phyloP scores from a whole-genome alignment of 2,113 vertebrate genomes.

The Hepsetus odoe region DNA sequence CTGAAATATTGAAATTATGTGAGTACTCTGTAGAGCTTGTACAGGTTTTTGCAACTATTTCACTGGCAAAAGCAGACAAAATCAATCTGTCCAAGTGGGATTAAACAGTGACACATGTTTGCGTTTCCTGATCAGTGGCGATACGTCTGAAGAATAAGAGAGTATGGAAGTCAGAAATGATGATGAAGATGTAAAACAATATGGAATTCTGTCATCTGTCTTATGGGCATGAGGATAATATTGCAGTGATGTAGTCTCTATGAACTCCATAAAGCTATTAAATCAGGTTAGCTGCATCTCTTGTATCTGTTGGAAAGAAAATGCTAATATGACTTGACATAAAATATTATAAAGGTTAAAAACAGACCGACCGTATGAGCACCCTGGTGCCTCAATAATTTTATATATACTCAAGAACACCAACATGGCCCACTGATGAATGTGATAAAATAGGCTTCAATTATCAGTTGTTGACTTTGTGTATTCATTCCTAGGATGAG shows the following conservation, averaged over 20 bases:
- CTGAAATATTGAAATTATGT: too few species aligned
- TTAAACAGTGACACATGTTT: too few species aligned
- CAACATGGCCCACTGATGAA: not conserved
- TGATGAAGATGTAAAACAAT: not conserved
- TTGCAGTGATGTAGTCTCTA: not conserved
- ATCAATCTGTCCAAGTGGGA: too few species aligned
- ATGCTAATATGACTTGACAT: not conserved
- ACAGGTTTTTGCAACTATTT: too few species aligned
- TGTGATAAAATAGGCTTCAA: conserved; percentile 8
- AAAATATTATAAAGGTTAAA: not conserved
- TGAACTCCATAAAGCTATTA: too few species aligned
- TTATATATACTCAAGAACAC: not conserved
- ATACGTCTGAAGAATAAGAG: too few species aligned
- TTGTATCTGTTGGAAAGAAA: not conserved
- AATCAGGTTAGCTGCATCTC: too few species aligned
- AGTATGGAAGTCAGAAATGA: too few species aligned
- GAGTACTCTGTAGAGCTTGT: not conserved
- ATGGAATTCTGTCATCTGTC: not conserved
- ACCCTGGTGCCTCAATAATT: not conserved
- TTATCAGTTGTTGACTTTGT: conserved; percentile 30
- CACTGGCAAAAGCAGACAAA: too few species aligned
- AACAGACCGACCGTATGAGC: not conserved
- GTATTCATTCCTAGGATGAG: not conserved
- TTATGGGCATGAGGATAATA: not conserved
- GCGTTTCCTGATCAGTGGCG: too few species aligned